These are phyloP conservation scores for Dermatemys mawii DNA, from an alignment of 2,113 vertebrate species.

Conservation along the genomic window DNA sequence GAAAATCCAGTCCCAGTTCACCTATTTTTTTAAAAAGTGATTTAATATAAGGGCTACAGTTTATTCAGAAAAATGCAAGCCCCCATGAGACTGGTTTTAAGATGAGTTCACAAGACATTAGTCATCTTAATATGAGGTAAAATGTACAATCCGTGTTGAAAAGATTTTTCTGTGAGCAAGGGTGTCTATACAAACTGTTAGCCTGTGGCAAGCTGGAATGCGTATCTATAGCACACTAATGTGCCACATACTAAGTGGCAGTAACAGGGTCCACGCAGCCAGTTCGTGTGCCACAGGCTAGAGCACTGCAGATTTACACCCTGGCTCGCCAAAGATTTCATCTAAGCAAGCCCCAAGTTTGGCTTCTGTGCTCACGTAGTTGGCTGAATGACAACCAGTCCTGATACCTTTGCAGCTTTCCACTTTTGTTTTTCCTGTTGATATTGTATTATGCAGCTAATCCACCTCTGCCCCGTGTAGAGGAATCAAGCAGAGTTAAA, in stretches of 20 bases:
- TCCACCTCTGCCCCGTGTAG: background rate
- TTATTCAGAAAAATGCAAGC: background rate
- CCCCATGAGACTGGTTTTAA: background rate
- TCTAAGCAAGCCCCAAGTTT: background rate
- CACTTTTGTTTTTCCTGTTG: background rate
- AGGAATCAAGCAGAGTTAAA: constrained; percentile 55
- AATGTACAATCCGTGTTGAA: background rate
- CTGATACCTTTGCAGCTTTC: background rate
- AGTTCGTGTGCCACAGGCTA: background rate
- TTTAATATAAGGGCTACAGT: background rate
- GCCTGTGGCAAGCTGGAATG: background rate
- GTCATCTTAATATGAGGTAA: background rate
- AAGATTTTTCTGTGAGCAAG: background rate
- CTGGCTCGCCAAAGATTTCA: background rate
- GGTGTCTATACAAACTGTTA: background rate
- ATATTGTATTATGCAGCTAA: background rate
- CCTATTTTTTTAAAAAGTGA: background rate
- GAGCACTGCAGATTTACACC: background rate
- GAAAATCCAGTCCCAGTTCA: background rate
- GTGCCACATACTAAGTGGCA: background rate
- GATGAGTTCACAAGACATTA: background rate
- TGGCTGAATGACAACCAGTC: background rate
- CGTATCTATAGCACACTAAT: background rate
- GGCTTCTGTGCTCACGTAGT: background rate
- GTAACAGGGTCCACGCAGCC: background rate